Evolutionary conservation across 2,888 invertebrate genomes (phyloP), one percentile per base, ranked within the genome.

Genomic region (Ophioninae sp.): DNA sequence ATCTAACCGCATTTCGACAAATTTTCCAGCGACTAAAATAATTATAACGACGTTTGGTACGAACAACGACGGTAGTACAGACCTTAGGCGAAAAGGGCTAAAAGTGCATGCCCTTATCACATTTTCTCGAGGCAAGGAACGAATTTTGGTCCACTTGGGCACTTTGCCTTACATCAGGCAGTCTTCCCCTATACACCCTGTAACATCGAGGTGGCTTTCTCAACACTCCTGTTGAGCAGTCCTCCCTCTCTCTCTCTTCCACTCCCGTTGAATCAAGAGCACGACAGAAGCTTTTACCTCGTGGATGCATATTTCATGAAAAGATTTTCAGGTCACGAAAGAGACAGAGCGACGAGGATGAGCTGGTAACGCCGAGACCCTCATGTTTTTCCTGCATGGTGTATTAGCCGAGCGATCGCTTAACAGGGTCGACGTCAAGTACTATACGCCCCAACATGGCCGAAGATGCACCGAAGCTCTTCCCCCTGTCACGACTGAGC

Each of bases 311-410:
- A 84, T 84, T 84, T 82, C 81, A 84, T 84, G 81, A 59, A 82
- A 81, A 84, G 79, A 84, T 84, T 84, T 84, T 84, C 79, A 84
- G 84, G 84, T 84, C 84, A 84, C 81, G 84, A 79, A 73, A 68
- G 59, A 74, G 78, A 71, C 44, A 67, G 79, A 63, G 74, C 58
- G 65, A 59, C 30, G 69, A 67, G 56, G 68, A 77, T 61, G 44
- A 68, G 77, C 37, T 77, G 59, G 39, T 39, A 7, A 58, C 41
- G 41, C 23, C 58, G 39, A 65, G 65, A 56, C 58, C 73, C 78
- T 71, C 69, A 17, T 64, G 61, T 71, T 41, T 71, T 78, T 59
- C 37, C 37, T 51, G 65, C 69, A 67, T 67, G 72, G 41, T 64
- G 68, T 73, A 73, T 78, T 78, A 72, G 73, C 78, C 56, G 59